Conservation (phyloP, 2,797 vertebrate genomes). For the Bovichtus variegatus region DNA sequence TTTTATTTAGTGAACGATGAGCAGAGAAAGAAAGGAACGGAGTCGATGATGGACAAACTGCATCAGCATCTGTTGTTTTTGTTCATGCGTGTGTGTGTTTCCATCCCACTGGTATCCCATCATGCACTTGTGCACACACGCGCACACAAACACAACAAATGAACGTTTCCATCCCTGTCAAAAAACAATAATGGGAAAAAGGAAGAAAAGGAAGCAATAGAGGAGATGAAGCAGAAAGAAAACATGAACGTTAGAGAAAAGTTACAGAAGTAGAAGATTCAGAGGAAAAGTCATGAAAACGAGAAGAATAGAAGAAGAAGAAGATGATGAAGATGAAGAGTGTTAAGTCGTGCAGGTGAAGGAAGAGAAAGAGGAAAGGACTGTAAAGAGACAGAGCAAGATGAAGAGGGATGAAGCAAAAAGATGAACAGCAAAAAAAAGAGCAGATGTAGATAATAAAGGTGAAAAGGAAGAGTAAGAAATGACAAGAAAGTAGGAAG, state of each 20-base stretch:
- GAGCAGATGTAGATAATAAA: background rate
- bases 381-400: background rate
- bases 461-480: background rate
- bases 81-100: background rate
- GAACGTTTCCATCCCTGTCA: background rate
- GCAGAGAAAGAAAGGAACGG: slow-evolving; percentile 4
- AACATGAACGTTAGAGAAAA: background rate
- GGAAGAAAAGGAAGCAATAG: no score
- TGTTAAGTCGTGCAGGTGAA: background rate
- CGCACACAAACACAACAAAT: background rate
- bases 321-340: background rate
- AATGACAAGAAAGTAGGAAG: no score
- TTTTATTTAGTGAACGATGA: background rate
- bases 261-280: background rate
- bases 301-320: background rate
- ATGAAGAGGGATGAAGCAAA: background rate
- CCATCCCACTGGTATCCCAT: slow-evolving; percentile 11
- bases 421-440: background rate
- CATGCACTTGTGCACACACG: slow-evolving; percentile 10
- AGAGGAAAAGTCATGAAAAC: background rate
- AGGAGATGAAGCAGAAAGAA: background rate
- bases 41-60: slow-evolving; percentile 12
- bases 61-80: slow-evolving; percentile 18
- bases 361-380: background rate
- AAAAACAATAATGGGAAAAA: background rate